These are phyloP conservation scores for Crambe crambe DNA, from an alignment of 37 sponge, comb jelly and placozoan species.

Conservation along the genomic window DNA sequence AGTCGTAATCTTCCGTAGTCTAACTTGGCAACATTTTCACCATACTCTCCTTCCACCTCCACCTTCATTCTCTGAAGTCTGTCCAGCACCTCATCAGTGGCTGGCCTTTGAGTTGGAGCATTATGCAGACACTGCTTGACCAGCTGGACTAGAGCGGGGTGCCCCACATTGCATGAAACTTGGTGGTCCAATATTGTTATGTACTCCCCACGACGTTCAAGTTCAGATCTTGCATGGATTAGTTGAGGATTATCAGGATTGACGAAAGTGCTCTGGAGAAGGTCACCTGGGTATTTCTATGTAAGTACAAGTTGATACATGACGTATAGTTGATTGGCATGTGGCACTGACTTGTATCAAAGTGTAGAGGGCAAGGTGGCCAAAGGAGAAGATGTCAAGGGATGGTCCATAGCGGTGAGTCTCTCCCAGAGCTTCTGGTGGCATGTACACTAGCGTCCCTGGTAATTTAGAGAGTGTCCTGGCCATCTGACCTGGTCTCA, in stretches of 20 bases:
- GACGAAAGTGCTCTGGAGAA: background rate
- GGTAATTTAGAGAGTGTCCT: background rate
- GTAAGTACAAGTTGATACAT: no score
- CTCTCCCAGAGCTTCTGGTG: background rate
- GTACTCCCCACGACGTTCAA: slow-evolving; percentile 9
- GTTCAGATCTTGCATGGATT: background rate
- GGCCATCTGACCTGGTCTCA: background rate
- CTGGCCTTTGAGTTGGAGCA: background rate
- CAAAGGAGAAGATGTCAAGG: background rate
- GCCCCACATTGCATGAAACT: background rate
- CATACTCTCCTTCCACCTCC: background rate
- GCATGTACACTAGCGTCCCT: background rate
- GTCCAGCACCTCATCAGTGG: background rate
- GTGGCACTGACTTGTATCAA: background rate
- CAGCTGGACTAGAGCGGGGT: background rate
- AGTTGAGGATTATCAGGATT: slow-evolving; percentile 1
- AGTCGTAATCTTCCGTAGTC: background rate
- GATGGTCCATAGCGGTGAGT: background rate
- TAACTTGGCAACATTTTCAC: background rate
- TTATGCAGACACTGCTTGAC: slow-evolving; percentile 1
- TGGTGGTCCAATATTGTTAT: background rate
- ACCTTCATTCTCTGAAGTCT: background rate
- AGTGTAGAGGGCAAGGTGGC: slow-evolving; percentile 3
- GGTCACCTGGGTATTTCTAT: slow-evolving; percentile 24
- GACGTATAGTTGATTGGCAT: no score